These are phyloP conservation scores for Bruchidius siliquastri DNA, from an alignment of 2,888 invertebrate species.

Conservation along the genomic window DNA sequence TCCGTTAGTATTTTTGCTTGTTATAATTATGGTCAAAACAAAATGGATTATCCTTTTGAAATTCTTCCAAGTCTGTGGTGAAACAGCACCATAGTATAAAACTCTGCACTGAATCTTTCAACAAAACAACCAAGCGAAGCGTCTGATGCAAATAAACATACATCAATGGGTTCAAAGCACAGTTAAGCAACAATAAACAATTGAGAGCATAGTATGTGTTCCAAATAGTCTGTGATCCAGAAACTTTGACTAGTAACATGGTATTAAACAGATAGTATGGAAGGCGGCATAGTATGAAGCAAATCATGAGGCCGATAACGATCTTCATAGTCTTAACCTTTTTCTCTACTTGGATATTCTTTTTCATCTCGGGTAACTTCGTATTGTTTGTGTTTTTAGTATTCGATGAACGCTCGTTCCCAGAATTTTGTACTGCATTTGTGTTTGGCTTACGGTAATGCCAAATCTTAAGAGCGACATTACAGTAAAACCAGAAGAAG, in stretches of 20 bases:
- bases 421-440: constrained; percentile 26
- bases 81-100: constrained; percentile 40
- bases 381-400: constrained; percentile 25
- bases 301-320: constrained; percentile 52
- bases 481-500: constrained; percentile 51
- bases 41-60: constrained; percentile 29
- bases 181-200: constrained; percentile 51
- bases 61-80: constrained; percentile 38
- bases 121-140: constrained; percentile 31
- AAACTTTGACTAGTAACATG: constrained; percentile 45
- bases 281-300: constrained; percentile 51
- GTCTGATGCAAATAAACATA: constrained; percentile 57
- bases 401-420: constrained; percentile 39
- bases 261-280: constrained; percentile 51
- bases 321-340: constrained; percentile 56
- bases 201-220: constrained; percentile 49
- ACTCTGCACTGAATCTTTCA: constrained; percentile 34
- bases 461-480: constrained; percentile 52
- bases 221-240: constrained; percentile 40
- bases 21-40: neutral
- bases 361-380: constrained; percentile 32
- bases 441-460: constrained; percentile 43
- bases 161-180: constrained; percentile 55
- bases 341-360: constrained; percentile 35
- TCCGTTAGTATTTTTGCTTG: neutral